A percentile compares a stretch with the other conserved stretches of the same genome.
Evolutionary conservation across 2,113 vertebrate species (phyloP).

Genomic region (Myiozetetes cayanensis): DNA sequence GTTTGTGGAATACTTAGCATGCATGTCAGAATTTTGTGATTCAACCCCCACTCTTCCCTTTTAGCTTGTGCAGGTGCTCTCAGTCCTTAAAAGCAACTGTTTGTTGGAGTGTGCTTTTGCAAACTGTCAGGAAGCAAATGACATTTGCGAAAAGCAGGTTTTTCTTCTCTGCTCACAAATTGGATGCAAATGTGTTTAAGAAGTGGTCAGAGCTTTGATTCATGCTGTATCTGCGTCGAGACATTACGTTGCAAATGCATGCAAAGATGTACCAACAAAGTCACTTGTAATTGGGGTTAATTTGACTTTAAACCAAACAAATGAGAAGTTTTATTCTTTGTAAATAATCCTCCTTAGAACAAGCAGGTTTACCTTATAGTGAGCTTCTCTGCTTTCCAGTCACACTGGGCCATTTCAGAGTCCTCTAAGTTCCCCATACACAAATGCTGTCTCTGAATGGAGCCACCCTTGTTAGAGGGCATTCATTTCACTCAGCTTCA

Average conservation of each 20-base stretch:
- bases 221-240: background rate
- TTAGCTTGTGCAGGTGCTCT: conserved; percentile 55
- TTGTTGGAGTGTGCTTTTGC: conserved; percentile 46
- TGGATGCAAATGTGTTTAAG: conserved; percentile 23
- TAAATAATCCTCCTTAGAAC: background rate
- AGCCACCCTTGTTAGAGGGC: background rate
- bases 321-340: background rate
- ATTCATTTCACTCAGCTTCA: background rate
- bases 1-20: background rate
- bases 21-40: conserved; percentile 16
- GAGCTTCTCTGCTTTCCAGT: background rate
- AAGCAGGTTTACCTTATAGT: background rate
- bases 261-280: background rate
- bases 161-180: conserved; percentile 33
- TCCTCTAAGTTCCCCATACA: background rate
- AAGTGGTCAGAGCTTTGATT: conserved; percentile 50
- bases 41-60: conserved; percentile 26
- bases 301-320: background rate
- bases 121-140: conserved; percentile 60
- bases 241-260: background rate
- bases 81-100: conserved; percentile 48
- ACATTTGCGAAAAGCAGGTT: conserved; percentile 51
- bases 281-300: background rate
- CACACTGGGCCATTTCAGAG: background rate
- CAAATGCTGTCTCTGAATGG: background rate